A percentile compares a stretch with the other conserved stretches of the same genome.
phyloP scores from a whole-genome alignment of 2,113 vertebrate genomes.

The Scolopax mira region DNA sequence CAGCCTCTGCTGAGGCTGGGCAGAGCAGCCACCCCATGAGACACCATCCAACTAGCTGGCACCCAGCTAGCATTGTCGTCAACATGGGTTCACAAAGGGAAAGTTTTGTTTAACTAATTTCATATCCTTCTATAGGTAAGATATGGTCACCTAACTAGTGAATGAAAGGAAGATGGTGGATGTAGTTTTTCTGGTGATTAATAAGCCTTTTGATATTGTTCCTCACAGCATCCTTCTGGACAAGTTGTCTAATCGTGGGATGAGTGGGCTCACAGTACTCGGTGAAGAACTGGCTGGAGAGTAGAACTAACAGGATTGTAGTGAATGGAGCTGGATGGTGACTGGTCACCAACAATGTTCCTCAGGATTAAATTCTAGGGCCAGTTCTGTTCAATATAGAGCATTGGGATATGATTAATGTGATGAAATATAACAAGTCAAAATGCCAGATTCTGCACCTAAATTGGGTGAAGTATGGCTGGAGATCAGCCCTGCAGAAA shows the following conservation, averaged over 20 bases:
- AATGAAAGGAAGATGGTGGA: not conserved
- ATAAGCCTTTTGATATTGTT: no score
- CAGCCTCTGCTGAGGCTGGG: not conserved
- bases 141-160: not conserved
- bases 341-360: not conserved
- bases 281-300: no score
- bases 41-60: not conserved
- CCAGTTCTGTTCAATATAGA: not conserved
- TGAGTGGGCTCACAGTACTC: no score
- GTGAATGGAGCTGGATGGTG: no score
- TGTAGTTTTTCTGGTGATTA: not conserved
- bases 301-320: no score
- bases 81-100: not conserved
- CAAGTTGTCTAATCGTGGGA: no score
- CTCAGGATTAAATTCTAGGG: not conserved
- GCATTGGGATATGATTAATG: not conserved
- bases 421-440: not conserved
- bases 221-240: no score
- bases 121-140: not conserved
- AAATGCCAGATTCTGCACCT: not conserved
- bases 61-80: not conserved
- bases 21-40: accelerated
- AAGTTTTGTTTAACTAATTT: not conserved
- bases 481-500: not conserved
- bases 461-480: accelerated